Evolutionary conservation across 2,113 vertebrate genomes (phyloP).

Genomic region (Microtus pennsylvanicus): DNA sequence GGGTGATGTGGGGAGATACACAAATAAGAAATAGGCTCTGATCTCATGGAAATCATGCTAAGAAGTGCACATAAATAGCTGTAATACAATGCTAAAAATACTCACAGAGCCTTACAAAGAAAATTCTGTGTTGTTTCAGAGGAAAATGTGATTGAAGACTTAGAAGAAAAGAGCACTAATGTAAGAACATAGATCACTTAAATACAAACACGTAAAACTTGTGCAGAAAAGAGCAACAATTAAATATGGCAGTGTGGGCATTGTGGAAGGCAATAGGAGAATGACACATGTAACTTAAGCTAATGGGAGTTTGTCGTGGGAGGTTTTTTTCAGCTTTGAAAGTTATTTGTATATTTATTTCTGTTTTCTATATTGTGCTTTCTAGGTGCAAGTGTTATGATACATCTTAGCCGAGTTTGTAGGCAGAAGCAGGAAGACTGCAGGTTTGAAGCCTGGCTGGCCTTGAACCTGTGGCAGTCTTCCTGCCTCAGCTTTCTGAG

Average conservation of each 20-base stretch:
- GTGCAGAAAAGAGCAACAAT: constrained; percentile 16
- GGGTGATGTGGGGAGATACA: neutral
- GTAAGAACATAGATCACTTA: neutral
- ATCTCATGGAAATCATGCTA: constrained; percentile 24
- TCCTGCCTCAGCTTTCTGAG: neutral
- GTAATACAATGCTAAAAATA: constrained; percentile 14
- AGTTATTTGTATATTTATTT: neutral
- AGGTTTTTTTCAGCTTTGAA: constrained; percentile 9
- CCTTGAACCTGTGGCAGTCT: neutral
- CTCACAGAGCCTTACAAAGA: constrained; percentile 16
- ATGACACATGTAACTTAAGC: constrained; percentile 37
- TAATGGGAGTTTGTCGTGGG: neutral
- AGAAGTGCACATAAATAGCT: constrained; percentile 16
- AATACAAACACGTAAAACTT: constrained; percentile 14
- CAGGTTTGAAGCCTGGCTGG: neutral
- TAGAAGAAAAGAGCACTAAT: constrained; percentile 50
- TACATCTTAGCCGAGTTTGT: neutral
- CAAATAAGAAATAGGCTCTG: constrained; percentile 34
- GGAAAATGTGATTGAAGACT: constrained; percentile 40
- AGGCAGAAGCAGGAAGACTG: neutral
- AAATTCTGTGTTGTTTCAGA: constrained; percentile 41
- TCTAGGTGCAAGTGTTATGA: constrained; percentile 17
- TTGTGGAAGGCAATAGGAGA: constrained; percentile 30
- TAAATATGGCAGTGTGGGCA: neutral
- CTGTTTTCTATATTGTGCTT: neutral